These are phyloP conservation scores for Gymnosoma rotundatum DNA, from an alignment of 2,888 invertebrate genomes.

Conservation along the genomic window DNA sequence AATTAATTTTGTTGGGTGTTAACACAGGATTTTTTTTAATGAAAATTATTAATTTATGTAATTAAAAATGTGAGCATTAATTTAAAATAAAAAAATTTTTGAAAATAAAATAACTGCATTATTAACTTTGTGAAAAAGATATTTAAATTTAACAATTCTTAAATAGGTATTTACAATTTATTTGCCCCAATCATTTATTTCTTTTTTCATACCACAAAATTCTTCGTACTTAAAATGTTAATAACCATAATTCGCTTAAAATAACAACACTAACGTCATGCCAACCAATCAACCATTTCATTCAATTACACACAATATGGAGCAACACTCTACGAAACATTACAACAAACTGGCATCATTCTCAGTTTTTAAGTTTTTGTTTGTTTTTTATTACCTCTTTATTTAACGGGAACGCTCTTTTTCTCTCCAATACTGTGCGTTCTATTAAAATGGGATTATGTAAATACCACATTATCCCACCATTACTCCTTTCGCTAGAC, in stretches of 20 bases:
- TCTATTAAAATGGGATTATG: slow-evolving; percentile 19
- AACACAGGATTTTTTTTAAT: no score
- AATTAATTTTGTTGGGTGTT: no score
- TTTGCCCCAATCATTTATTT: no score
- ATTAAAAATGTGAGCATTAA: no score
- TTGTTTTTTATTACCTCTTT: background rate
- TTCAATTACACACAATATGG: background rate
- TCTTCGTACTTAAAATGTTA: background rate
- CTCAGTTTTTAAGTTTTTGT: background rate
- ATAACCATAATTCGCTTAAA: background rate
- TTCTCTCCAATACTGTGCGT: background rate
- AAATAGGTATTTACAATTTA: no score
- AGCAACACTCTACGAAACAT: background rate
- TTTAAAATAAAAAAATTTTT: no score
- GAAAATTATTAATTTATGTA: no score
- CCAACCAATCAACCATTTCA: background rate
- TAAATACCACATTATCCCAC: background rate
- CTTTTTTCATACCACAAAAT: no score
- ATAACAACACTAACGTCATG: background rate
- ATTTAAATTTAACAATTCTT: no score
- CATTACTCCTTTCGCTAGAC: background rate
- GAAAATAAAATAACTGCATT: no score
- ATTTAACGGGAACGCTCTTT: background rate
- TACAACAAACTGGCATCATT: slow-evolving; percentile 11
- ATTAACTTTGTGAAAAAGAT: no score